These are phyloP conservation scores for Pampus argenteus DNA, from an alignment of 2,797 vertebrate species.

Conservation along the genomic window DNA sequence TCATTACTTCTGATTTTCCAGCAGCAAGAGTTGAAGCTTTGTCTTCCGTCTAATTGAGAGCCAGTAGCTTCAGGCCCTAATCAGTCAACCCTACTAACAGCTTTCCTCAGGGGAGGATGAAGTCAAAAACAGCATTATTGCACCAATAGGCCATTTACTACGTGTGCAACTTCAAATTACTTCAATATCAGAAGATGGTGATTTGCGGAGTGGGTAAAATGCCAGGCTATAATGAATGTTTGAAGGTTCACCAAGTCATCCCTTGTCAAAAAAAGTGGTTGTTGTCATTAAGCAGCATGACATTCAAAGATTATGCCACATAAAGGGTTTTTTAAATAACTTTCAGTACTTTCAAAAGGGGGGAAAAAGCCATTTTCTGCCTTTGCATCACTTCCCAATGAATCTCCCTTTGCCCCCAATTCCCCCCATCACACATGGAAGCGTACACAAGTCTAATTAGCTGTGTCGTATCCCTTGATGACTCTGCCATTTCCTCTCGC, in stretches of 20 bases:
- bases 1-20: slow-evolving; percentile 70
- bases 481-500: slow-evolving; percentile 66
- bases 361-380: slow-evolving; percentile 15
- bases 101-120: slow-evolving; percentile 43
- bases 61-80: slow-evolving; percentile 53
- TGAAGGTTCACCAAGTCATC: slow-evolving; percentile 29
- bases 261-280: slow-evolving; percentile 24
- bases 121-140: slow-evolving; percentile 60
- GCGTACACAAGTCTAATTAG: slow-evolving; percentile 67
- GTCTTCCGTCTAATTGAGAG: slow-evolving; percentile 65
- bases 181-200: slow-evolving; percentile 54
- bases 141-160: slow-evolving; percentile 42
- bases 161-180: slow-evolving; percentile 52
- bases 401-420: slow-evolving; percentile 12
- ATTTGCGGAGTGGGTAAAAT: slow-evolving; percentile 52
- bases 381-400: slow-evolving; percentile 11
- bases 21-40: slow-evolving; percentile 59
- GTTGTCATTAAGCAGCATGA: slow-evolving; percentile 10
- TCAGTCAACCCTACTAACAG: slow-evolving; percentile 64
- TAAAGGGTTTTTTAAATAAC: slow-evolving; percentile 24
- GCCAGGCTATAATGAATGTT: slow-evolving; percentile 50
- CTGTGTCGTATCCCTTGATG: slow-evolving; percentile 64
- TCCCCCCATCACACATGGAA: slow-evolving; percentile 45
- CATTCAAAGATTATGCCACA: slow-evolving; percentile 30
- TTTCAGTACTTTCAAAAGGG: slow-evolving; percentile 8